phyloP scores from a whole-genome alignment of 1,140 invertebrate species.

The Diachasma alloeum region DNA sequence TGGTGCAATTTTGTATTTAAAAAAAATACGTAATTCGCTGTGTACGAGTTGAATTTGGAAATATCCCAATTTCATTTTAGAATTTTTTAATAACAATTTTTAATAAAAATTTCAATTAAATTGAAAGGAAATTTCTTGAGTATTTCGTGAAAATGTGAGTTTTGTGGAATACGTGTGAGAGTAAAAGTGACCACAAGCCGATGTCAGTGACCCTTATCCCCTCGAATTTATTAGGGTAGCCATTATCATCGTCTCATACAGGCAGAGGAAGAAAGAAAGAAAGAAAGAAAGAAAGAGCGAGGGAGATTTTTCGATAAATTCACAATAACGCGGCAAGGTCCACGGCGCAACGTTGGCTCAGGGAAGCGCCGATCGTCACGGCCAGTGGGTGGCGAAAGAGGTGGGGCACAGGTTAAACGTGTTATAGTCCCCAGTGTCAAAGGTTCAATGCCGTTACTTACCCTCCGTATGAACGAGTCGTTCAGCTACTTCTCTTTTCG shows the following conservation, averaged over 20 bases:
- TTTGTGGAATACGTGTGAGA: neutral
- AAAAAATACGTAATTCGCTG: no score
- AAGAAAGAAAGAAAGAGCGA: conserved; percentile 17
- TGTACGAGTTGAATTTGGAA: no score
- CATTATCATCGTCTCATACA: conserved; percentile 34
- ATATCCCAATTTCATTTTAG: no score
- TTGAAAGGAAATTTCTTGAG: neutral
- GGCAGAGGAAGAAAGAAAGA: conserved; percentile 1
- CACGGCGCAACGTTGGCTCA: conserved; percentile 35
- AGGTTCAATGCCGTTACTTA: conserved; percentile 48
- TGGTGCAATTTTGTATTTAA: no score
- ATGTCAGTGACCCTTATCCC: conserved; percentile 39
- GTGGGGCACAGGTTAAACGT: conserved; percentile 45
- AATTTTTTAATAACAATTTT: no score
- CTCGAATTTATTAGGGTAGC: conserved; percentile 53
- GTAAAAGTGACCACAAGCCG: conserved; percentile 23
- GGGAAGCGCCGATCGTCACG: conserved; percentile 28
- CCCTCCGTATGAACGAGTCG: conserved; percentile 22
- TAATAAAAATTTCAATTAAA: no score
- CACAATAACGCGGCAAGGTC: conserved; percentile 41
- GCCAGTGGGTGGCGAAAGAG: conserved; percentile 15
- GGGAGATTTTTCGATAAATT: conserved; percentile 43
- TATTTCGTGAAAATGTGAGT: no score
- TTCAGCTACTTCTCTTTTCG: conserved; percentile 6
- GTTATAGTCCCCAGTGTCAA: conserved; percentile 47